These are phyloP conservation scores for Timema cristinae DNA, from an alignment of 2,888 invertebrate species.

Conservation along the genomic window DNA sequence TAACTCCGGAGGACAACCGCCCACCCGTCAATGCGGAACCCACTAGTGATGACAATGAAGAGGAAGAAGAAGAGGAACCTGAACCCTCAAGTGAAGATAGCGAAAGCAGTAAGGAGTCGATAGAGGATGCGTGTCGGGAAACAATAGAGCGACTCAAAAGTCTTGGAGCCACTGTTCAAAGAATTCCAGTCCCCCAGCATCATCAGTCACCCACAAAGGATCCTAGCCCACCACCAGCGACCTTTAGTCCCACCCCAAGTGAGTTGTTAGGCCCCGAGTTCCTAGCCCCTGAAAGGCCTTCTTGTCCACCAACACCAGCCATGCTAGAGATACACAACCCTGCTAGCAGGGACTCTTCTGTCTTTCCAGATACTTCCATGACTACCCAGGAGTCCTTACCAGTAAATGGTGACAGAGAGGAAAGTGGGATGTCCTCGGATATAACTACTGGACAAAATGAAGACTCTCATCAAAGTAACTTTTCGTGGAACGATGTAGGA, in stretches of 20 bases:
- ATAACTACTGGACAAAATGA: neutral
- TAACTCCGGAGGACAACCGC: too few species aligned
- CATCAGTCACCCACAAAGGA: neutral
- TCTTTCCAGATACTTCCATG: too few species aligned
- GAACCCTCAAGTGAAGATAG: slow-evolving; percentile 21
- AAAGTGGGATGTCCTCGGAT: neutral
- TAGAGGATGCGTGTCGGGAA: slow-evolving; percentile 42
- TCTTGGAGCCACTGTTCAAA: neutral
- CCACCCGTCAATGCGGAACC: slow-evolving; percentile 12
- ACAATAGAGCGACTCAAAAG: slow-evolving; percentile 14
- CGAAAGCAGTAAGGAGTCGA: slow-evolving; percentile 42
- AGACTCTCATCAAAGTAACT: slow-evolving; percentile 16
- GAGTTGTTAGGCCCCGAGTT: slow-evolving; percentile 27
- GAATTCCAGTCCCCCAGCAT: neutral
- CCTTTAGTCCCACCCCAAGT: slow-evolving; percentile 25
- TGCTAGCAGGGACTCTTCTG: neutral
- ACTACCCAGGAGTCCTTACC: too few species aligned
- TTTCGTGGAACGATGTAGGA: slow-evolving; percentile 15
- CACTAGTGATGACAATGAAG: slow-evolving; percentile 20
- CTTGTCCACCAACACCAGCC: slow-evolving; percentile 15
- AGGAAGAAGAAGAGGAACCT: slow-evolving; percentile 30
- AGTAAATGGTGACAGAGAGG: slow-evolving; percentile 4
- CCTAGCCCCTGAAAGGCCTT: slow-evolving; percentile 18
- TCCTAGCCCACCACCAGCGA: neutral
- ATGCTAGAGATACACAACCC: slow-evolving; percentile 25